Evolutionary conservation across 1,140 invertebrate species (phyloP), one percentile per base, ranked within the genome.

Genomic region (Marisa cornuarietis): DNA sequence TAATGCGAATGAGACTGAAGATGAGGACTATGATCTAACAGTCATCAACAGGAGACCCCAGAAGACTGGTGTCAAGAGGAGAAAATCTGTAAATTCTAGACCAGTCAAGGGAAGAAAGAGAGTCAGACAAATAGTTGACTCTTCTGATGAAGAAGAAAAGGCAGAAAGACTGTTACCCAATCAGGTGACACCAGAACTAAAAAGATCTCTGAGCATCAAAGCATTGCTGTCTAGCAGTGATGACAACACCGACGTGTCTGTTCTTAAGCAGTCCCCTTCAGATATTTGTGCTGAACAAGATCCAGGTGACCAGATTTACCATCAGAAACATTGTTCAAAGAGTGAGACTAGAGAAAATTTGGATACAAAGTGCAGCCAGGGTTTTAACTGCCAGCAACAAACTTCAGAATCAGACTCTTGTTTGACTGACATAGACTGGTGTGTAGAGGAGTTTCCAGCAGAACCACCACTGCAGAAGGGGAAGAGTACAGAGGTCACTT

Each of bases 191-290:
- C 51, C 69, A 51, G 26, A 7, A 16, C 76, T n/a, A 16, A 54
- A 52, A 14, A 65, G 16, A 26, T 13, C 74, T 1, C 31, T 49
- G 18, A 58, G 24, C 24, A 63, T 54, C 31, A 76, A 77, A 52
- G 68, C 76, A 24, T 26, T 82, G 51, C 66, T 79, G 26, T 73
- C 65, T 54, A 79, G 65, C 62, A 76, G 66, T 76, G 26, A 66
- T 20, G 75, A 54, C 13, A 14, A 76, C 49, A 76, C 31, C 14
- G 72, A 72, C 6, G 22, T 49, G 61, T 65, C 65, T 49, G 72
- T 26, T 20, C n/a, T 49, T 49, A 49, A 61, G 5, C n/a, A 6
- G 54, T 58, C 54, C 26, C 61, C 65, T 22, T 66, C 14, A 13
- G 49, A 8, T 54, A 20, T n/a, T 0, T n/a, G 42, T 7, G 20